phyloP scores from a whole-genome alignment of 2,797 vertebrate genomes.

The Sebastiscus albofasciatus region DNA sequence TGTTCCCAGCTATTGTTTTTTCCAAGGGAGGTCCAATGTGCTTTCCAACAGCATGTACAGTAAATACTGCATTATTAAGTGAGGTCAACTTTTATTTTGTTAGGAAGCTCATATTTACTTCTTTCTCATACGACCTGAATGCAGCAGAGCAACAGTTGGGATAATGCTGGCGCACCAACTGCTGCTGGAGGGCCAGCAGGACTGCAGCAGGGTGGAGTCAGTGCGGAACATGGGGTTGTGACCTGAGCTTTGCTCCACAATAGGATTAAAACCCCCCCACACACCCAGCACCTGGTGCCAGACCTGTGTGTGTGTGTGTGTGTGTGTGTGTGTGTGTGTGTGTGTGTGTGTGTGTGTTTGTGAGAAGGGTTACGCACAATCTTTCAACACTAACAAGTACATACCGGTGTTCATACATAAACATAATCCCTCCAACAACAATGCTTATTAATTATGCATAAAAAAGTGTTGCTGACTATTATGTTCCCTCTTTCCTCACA shows the following conservation, averaged over 20 bases:
- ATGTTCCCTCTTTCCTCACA: background rate
- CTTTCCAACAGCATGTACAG: background rate
- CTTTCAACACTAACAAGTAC: background rate
- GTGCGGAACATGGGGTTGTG: constrained; percentile 46
- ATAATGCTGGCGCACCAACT: background rate
- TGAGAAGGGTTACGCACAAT: background rate
- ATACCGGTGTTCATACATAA: background rate
- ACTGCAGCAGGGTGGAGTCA: constrained; percentile 80
- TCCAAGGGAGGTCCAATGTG: background rate
- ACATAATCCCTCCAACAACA: too few relatives aligned
- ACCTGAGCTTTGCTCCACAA: constrained; percentile 78
- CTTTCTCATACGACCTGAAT: background rate
- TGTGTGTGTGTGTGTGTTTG: background rate
- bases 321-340: background rate
- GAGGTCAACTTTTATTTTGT: background rate
- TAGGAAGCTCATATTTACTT: background rate
- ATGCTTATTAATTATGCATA: too few relatives aligned
- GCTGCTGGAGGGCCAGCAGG: constrained; percentile 54
- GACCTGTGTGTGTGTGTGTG: background rate
- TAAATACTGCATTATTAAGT: background rate
- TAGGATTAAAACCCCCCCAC: constrained; percentile 72
- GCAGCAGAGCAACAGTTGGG: constrained; percentile 12
- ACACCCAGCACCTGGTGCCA: constrained; percentile 77
- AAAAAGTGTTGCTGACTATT: too few relatives aligned
- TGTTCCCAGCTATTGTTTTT: background rate